A percentile compares a stretch with the other conserved stretches of the same genome.
Evolutionary conservation across 1,140 invertebrate species (phyloP).

Genomic region (Lycorma delicatula): DNA sequence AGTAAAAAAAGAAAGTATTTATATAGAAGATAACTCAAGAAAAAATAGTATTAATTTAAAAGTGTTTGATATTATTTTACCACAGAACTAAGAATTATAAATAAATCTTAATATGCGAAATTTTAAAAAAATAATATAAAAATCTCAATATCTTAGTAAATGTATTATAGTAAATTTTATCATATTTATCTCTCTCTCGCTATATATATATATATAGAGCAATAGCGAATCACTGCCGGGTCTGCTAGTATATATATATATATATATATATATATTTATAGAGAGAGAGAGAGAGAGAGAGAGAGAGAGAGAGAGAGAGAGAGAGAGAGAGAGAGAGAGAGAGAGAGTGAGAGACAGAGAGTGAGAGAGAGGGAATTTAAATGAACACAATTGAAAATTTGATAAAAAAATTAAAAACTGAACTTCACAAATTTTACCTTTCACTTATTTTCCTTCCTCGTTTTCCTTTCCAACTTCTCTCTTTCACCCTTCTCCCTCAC

Average conservation of each 20-base stretch:
- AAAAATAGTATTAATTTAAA: too few species aligned
- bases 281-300: not conserved
- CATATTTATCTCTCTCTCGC: too few species aligned
- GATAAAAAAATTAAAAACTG: not conserved
- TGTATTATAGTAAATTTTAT: too few species aligned
- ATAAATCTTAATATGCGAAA: too few species aligned
- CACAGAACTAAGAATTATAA: too few species aligned
- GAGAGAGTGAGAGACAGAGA: not conserved
- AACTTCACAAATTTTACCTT: not conserved
- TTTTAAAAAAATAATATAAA: too few species aligned
- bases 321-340: slow-evolving; percentile 4
- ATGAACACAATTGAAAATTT: not conserved
- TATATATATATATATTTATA: not conserved
- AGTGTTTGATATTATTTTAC: too few species aligned
- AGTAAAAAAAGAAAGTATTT: too few species aligned
- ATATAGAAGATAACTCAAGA: too few species aligned
- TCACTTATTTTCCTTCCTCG: not conserved
- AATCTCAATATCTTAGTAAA: too few species aligned
- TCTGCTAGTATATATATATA: not conserved
- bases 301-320: slow-evolving; percentile 5
- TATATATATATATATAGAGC: too few species aligned
- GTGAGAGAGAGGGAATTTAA: not conserved
- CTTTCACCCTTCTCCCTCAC: not conserved
- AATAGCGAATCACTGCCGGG: too few species aligned
- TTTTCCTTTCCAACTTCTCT: not conserved